Evolutionary conservation across 2,113 vertebrate species (phyloP).

Genomic region (Anarhynchus alexandrinus): DNA sequence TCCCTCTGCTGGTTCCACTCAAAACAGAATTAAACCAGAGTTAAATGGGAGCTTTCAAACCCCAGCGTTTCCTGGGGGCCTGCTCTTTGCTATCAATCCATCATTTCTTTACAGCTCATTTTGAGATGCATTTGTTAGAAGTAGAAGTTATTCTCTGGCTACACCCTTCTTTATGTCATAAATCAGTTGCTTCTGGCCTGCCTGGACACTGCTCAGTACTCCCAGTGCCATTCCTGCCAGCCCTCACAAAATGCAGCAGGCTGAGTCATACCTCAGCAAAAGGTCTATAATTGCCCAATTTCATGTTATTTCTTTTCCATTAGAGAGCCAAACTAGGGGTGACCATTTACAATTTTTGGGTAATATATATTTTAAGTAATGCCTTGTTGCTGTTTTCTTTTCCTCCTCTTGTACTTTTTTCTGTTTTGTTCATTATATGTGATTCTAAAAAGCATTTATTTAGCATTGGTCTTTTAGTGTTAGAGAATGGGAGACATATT

Average conservation of each 20-base stretch:
- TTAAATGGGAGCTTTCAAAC: slow-evolving; percentile 27
- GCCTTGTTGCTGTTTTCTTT: neutral
- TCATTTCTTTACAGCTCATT: slow-evolving; percentile 41
- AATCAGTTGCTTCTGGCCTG: slow-evolving; percentile 12
- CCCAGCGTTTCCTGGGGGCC: slow-evolving; percentile 5
- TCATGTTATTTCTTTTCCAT: slow-evolving; percentile 15
- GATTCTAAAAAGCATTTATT: slow-evolving; percentile 29
- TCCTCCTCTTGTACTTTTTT: neutral
- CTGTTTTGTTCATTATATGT: neutral
- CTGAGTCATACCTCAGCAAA: slow-evolving; percentile 29
- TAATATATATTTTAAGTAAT: slow-evolving; percentile 2
- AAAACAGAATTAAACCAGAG: neutral
- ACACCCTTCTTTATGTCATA: neutral
- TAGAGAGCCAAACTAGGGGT: neutral
- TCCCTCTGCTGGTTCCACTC: slow-evolving; percentile 4
- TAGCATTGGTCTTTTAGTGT: neutral
- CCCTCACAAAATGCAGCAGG: slow-evolving; percentile 38
- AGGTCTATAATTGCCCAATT: slow-evolving; percentile 27
- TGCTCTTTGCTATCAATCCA: neutral
- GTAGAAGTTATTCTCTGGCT: neutral
- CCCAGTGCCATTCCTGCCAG: slow-evolving; percentile 6
- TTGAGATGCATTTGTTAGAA: slow-evolving; percentile 33
- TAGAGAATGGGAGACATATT: slow-evolving; percentile 17
- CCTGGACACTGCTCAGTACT: neutral
- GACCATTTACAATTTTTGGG: neutral